A percentile compares a stretch with the other conserved stretches of the same genome.
Conservation (phyloP, 2,113 vertebrate species). For the Plecturocebus donacophilus region DNA sequence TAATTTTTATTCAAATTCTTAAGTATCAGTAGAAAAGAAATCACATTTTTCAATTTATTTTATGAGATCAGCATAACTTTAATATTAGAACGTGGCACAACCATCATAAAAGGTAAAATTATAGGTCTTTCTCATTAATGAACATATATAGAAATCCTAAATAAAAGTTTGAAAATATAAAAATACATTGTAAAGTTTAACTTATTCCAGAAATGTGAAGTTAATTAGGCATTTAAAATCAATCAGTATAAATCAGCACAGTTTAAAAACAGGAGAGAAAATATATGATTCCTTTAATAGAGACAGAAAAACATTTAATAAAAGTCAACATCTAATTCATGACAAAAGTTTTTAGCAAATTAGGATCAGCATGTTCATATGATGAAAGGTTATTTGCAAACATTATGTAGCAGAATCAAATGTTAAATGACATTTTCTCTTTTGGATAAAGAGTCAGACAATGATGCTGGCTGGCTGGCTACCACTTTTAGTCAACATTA, state of each 20-base stretch:
- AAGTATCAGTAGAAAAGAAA: background rate
- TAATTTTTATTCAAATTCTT: background rate
- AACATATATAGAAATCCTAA: background rate
- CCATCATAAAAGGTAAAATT: background rate
- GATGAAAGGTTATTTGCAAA: background rate
- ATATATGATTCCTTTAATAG: background rate
- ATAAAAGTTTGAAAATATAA: background rate
- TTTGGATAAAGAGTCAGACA: background rate
- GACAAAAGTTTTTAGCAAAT: background rate
- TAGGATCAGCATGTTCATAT: background rate
- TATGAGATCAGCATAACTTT: background rate
- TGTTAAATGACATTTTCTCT: background rate
- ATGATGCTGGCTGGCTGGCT: background rate
- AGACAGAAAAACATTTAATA: conserved; percentile 9
- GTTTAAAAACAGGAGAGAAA: conserved; percentile 10
- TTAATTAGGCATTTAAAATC: background rate
- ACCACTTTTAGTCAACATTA: background rate
- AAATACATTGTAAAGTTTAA: background rate
- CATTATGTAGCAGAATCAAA: background rate
- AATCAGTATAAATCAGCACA: background rate
- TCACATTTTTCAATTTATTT: background rate
- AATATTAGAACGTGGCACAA: background rate
- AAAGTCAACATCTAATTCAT: conserved; percentile 8
- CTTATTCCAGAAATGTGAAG: background rate
- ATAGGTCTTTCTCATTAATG: background rate